Conservation (phyloP, 1,140 invertebrate species). For the Melanaphis sacchari region DNA sequence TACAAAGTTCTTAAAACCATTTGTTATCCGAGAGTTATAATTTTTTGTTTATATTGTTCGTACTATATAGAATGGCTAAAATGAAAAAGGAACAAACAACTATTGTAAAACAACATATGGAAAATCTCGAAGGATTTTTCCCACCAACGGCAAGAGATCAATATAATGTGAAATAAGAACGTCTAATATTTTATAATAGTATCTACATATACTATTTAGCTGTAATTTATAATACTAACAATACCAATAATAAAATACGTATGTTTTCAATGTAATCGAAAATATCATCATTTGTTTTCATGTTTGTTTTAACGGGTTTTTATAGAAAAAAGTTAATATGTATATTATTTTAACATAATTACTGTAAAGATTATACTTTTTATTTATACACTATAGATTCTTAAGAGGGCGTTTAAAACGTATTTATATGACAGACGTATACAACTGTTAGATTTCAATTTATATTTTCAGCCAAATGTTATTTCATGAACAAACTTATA, state of each 20-base stretch:
- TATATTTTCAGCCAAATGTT: not conserved
- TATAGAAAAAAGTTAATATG: not conserved
- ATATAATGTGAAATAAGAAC: not conserved
- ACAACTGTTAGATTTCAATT: not conserved
- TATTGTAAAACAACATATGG: not conserved
- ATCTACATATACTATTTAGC: not conserved
- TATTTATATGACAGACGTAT: not conserved
- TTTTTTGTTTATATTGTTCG: not conserved
- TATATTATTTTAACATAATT: not conserved
- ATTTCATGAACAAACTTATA: not conserved
- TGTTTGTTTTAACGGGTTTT: not conserved
- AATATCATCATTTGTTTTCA: not conserved
- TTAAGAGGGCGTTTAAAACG: not conserved
- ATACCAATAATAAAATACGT: no score
- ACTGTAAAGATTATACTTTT: not conserved
- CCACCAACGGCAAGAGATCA: not conserved
- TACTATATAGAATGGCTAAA: not conserved
- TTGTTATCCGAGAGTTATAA: not conserved
- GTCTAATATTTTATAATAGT: no score
- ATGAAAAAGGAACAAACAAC: not conserved
- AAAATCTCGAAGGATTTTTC: not conserved
- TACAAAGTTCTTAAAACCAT: not conserved
- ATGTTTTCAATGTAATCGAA: not conserved
- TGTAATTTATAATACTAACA: not conserved
- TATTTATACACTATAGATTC: not conserved